Evolutionary conservation across 2,113 vertebrate species (phyloP), one percentile per base, ranked within the genome.

Genomic region (Poicephalus meyeri): DNA sequence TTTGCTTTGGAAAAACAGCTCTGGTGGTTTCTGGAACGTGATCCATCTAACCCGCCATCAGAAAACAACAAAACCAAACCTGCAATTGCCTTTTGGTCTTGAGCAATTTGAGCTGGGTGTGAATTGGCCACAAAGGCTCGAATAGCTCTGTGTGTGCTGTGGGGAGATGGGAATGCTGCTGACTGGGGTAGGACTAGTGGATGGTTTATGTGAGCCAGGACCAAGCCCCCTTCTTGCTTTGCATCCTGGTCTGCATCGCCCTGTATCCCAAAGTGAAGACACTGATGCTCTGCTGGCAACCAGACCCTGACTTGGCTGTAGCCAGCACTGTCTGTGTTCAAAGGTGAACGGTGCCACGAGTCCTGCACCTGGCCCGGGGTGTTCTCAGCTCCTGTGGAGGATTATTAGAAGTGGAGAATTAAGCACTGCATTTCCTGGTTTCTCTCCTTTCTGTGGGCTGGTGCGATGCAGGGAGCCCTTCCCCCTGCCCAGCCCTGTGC

Each of bases 41-140:
- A 33, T 23, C 84, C 88, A 89, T 93, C 91, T 74, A 31, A 78
- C 49, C 87, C 66, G 1, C 83, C 90, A 91, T 91, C 95, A 92
- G 82, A 84, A 88, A 92, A 92, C 92, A 92, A 77, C 87, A 64
- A 88, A 73, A 11, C 95, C 94, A 65, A 83, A 14, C 81, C 92
- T 16, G 15, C 65, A 79, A 94, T 79, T 91, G 91, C 87, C 37
- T 60, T 65, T 66, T 66, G 72, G 80, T 86, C 88, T 88, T 61
- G 52, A 88, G 88, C 93, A 91, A 93, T 83, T 52, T 17, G 80
- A 91, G 85, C 76, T 79, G 93, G 91, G 80, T 89, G 93, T 19
- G 88, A 93, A 86, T 21, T 63, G 80, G 80, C 84, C 47, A 29
- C 37, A n/a, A 24, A 60, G 80, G 46, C 41, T 88, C 5, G 33